phyloP scores from a whole-genome alignment of 1,140 invertebrate genomes.

The Cepaea nemoralis region DNA sequence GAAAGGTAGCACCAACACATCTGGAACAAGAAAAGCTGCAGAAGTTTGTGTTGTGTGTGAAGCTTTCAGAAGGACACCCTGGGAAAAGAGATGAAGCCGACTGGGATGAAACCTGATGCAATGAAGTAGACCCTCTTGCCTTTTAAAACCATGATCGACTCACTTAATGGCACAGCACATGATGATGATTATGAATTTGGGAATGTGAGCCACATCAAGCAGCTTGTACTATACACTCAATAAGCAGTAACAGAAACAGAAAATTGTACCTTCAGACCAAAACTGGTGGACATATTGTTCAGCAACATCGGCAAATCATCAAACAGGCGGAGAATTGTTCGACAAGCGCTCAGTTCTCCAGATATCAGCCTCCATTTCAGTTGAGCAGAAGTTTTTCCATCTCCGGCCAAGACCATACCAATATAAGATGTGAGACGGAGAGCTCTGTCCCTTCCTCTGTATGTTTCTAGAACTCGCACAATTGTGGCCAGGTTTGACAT shows the following conservation, averaged over 20 bases:
- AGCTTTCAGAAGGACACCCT: too few relatives aligned
- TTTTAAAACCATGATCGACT: too few relatives aligned
- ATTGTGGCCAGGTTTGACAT: constrained; percentile 29
- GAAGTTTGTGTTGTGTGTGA: too few relatives aligned
- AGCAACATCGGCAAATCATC: constrained; percentile 82
- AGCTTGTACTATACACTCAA: background rate
- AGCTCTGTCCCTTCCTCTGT: constrained; percentile 76
- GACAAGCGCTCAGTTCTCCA: constrained; percentile 77
- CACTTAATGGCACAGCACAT: too few relatives aligned
- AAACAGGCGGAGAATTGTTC: constrained; percentile 80
- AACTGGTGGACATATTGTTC: constrained; percentile 52
- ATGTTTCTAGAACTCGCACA: constrained; percentile 72
- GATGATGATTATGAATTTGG: too few relatives aligned
- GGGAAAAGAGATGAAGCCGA: too few relatives aligned
- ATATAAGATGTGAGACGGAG: constrained; percentile 80
- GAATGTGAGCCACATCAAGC: background rate
- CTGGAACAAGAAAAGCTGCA: too few relatives aligned
- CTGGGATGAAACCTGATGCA: too few relatives aligned
- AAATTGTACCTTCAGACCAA: constrained; percentile 59
- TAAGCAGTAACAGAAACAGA: background rate
- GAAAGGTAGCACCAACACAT: too few relatives aligned
- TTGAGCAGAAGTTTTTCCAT: constrained; percentile 72
- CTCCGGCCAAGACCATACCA: constrained; percentile 60
- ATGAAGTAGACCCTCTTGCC: too few relatives aligned
- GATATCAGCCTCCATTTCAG: constrained; percentile 77